Conservation (phyloP, 2,888 invertebrate genomes). For the Anoplius nigerrimus region DNA sequence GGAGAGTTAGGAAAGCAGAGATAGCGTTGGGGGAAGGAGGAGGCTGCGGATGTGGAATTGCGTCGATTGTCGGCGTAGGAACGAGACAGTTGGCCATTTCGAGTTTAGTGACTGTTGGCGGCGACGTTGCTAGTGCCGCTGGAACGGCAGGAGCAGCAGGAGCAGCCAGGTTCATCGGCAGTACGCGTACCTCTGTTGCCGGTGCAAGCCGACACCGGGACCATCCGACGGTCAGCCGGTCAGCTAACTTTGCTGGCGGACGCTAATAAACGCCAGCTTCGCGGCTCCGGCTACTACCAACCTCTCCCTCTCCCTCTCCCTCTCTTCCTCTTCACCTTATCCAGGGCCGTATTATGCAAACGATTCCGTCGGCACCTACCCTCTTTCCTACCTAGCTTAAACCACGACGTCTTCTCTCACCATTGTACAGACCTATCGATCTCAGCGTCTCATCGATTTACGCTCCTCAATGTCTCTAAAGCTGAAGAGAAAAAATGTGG, state of each 20-base stretch:
- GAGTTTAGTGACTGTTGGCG: constrained; percentile 63
- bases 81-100: constrained; percentile 63
- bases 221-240: constrained; percentile 56
- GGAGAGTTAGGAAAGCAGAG: not conserved
- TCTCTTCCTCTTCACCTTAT: constrained; percentile 7
- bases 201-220: constrained; percentile 45
- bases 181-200: constrained; percentile 28
- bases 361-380: not conserved
- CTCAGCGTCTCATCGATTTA: too few relatives aligned
- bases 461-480: too few relatives aligned
- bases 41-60: constrained; percentile 46
- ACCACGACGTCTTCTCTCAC: too few relatives aligned
- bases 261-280: constrained; percentile 64
- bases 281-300: constrained; percentile 45
- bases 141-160: constrained; percentile 11
- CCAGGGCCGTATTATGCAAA: constrained; percentile 35
- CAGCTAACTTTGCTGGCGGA: constrained; percentile 59
- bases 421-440: too few relatives aligned
- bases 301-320: constrained; percentile 12
- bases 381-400: not conserved
- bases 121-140: too few relatives aligned
- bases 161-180: constrained; percentile 10
- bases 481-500: too few relatives aligned
- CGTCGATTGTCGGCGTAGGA: constrained; percentile 51
- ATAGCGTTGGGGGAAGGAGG: constrained; percentile 20